These are phyloP conservation scores for Dastarcus helophoroides DNA, from an alignment of 2,888 invertebrate species.

Conservation along the genomic window DNA sequence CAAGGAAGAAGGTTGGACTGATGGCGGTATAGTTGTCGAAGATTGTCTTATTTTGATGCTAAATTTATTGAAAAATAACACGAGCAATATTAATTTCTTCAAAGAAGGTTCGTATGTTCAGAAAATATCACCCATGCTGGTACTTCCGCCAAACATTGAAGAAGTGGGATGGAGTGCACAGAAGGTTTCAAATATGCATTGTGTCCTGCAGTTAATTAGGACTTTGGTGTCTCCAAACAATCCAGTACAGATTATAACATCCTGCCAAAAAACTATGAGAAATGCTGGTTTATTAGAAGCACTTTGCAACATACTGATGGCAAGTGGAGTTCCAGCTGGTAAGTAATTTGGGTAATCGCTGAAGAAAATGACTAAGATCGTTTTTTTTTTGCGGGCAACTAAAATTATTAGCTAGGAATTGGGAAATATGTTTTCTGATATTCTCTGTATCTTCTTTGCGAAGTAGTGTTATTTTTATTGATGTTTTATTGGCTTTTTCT, in stretches of 20 bases:
- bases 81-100: constrained; percentile 96
- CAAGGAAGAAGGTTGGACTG: constrained; percentile 38
- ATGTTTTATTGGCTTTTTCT: no score
- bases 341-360: no score
- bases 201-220: constrained; percentile 80
- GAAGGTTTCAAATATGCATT: constrained; percentile 88
- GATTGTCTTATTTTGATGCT: constrained; percentile 90
- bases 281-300: constrained; percentile 70
- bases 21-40: constrained; percentile 93
- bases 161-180: constrained; percentile 84
- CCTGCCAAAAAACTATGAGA: constrained; percentile 84
- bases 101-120: constrained; percentile 96
- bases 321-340: constrained; percentile 92
- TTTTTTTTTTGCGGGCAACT: no score
- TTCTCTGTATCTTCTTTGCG: no score
- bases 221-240: constrained; percentile 90
- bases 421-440: no score
- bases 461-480: no score
- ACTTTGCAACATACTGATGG: constrained; percentile 86
- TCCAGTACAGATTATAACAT: constrained; percentile 62
- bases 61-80: constrained; percentile 87
- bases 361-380: no score
- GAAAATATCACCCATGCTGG: constrained; percentile 79
- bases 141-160: constrained; percentile 56
- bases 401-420: no score